phyloP scores from a whole-genome alignment of 53 echinoderm and acorn worm genomes.

The Mesocentrotus franciscanus region DNA sequence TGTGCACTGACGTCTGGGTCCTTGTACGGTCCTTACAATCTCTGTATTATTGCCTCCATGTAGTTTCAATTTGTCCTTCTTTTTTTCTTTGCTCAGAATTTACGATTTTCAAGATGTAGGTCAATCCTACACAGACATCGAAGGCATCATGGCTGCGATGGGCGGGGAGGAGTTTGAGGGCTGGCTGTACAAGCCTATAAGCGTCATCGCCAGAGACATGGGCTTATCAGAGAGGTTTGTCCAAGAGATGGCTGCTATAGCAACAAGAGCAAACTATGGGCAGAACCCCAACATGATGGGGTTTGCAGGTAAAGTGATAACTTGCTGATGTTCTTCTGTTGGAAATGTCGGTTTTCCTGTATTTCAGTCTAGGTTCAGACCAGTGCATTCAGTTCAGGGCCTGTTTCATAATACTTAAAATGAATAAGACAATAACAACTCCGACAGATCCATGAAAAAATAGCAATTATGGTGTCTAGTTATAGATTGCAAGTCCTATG shows the following conservation, averaged over 20 bases:
- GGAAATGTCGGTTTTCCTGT: too few relatives aligned
- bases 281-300: constrained; percentile 83
- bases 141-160: constrained; percentile 80
- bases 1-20: not conserved
- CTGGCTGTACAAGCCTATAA: constrained; percentile 68
- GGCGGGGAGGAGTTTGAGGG: constrained; percentile 78
- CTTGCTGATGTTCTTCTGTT: too few relatives aligned
- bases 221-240: constrained; percentile 85
- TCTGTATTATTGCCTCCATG: not conserved
- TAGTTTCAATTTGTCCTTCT: not conserved
- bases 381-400: too few relatives aligned
- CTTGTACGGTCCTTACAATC: too few relatives aligned
- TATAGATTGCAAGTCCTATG: too few relatives aligned
- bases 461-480: too few relatives aligned
- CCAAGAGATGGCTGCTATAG: constrained; percentile 83
- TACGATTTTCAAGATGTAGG: constrained; percentile 84
- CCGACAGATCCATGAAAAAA: too few relatives aligned
- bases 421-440: too few relatives aligned
- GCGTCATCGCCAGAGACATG: constrained; percentile 60
- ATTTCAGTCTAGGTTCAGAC: too few relatives aligned
- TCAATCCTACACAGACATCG: constrained; percentile 68
- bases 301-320: constrained; percentile 85
- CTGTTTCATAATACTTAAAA: too few relatives aligned
- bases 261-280: constrained; percentile 91
- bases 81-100: constrained; percentile 74